Evolutionary conservation across 2,888 invertebrate genomes (phyloP).

Genomic region (Lasioglossum marginatum): DNA sequence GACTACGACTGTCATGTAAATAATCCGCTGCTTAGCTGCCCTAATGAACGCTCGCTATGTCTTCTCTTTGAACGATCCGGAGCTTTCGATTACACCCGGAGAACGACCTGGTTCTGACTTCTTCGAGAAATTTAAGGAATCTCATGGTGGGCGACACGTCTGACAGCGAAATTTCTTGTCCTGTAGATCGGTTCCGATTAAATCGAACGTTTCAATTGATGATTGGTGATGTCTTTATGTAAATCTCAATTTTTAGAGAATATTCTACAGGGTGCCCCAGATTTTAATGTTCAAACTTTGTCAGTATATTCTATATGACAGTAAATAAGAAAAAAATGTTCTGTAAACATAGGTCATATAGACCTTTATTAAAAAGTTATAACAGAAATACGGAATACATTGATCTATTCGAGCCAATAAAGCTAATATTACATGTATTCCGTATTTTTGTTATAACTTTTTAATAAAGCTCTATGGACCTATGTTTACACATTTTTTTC

Average conservation of each 20-base stretch:
- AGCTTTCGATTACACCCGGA: conserved; percentile 14
- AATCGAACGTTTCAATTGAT: not conserved
- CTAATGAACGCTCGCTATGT: conserved; percentile 58
- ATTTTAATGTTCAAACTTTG: no score
- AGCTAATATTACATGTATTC: no score
- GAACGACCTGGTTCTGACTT: not conserved
- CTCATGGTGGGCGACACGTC: not conserved
- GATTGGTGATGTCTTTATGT: not conserved
- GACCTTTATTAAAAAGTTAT: no score
- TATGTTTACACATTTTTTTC: no score
- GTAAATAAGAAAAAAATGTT: no score
- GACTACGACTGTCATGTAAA: conserved; percentile 78
- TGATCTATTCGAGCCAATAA: no score
- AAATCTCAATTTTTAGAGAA: not conserved
- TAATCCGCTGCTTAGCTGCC: conserved; percentile 73
- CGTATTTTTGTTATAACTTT: no score
- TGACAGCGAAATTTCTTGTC: not conserved
- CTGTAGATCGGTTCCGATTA: not conserved
- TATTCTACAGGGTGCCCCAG: no score
- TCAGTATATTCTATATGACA: no score
- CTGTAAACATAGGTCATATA: no score
- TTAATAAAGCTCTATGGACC: no score
- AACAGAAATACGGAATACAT: no score
- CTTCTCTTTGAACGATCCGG: conserved; percentile 40
- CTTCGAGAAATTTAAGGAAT: not conserved